phyloP scores from a whole-genome alignment of 2,113 vertebrate species.

The Gnathonemus echidnorhynchus region DNA sequence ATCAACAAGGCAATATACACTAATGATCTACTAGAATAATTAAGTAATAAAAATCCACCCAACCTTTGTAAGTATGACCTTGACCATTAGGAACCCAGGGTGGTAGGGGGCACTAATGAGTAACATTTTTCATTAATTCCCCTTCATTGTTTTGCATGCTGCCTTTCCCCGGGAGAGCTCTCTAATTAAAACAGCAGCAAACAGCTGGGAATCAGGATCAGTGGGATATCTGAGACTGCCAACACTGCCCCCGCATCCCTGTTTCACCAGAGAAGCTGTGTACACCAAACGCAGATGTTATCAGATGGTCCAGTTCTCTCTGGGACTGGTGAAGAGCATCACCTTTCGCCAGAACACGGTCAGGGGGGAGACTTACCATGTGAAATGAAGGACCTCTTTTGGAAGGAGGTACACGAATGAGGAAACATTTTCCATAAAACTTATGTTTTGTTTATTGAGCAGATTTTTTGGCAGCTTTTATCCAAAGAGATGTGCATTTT shows the following conservation, averaged over 20 bases:
- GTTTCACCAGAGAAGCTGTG: background rate
- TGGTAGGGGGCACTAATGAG: background rate
- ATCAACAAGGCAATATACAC: conserved; percentile 1
- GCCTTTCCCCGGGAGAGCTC: background rate
- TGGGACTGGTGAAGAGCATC: background rate
- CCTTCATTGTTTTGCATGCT: background rate
- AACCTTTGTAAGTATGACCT: background rate
- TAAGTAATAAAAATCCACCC: conserved; percentile 3
- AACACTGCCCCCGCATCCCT: background rate
- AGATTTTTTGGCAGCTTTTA: background rate
- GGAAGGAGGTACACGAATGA: background rate
- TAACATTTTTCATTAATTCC: background rate
- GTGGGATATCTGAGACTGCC: conserved; percentile 9
- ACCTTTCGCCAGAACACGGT: background rate
- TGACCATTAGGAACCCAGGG: background rate
- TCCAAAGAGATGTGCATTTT: background rate
- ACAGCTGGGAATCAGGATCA: background rate
- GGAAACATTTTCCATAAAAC: background rate
- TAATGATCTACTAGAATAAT: background rate
- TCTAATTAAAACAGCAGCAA: background rate
- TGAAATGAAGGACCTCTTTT: background rate
- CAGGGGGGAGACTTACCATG: background rate
- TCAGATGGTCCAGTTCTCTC: no score
- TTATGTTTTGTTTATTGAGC: background rate
- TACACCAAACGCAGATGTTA: background rate